Conservation (phyloP, 2,888 invertebrate species). For the Clunio marinus region DNA sequence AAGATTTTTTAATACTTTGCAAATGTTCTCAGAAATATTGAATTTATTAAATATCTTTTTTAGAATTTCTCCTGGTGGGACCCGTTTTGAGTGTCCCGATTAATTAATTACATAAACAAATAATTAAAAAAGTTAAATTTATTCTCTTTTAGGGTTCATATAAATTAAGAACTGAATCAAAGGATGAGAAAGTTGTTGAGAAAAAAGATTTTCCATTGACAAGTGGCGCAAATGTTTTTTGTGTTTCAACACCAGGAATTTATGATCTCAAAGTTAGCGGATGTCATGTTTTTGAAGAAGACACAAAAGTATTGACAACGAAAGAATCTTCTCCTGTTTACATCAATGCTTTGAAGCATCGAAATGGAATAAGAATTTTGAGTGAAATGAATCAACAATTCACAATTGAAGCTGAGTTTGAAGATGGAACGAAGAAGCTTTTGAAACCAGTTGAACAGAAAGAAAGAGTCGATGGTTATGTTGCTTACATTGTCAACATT, state of each 20-base stretch:
- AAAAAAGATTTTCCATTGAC: conserved; percentile 51
- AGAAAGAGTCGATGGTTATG: conserved; percentile 52
- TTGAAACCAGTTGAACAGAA: conserved; percentile 48
- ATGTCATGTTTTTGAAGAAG: conserved; percentile 69
- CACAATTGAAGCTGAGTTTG: conserved; percentile 44
- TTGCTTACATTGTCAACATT: conserved; percentile 47
- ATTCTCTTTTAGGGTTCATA: conserved; percentile 52
- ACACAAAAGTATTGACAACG: conserved; percentile 50
- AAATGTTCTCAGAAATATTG: neutral
- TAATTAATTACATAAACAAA: conserved; percentile 24
- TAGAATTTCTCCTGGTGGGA: conserved; percentile 41
- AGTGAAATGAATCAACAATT: conserved; percentile 48
- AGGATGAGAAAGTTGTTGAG: conserved; percentile 41
- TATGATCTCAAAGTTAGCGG: conserved; percentile 71
- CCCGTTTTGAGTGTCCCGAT: neutral
- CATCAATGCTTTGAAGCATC: conserved; percentile 58
- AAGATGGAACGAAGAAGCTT: conserved; percentile 41
- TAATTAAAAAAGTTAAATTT: neutral
- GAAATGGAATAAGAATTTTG: conserved; percentile 54
- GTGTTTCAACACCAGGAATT: conserved; percentile 64
- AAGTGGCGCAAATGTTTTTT: conserved; percentile 67
- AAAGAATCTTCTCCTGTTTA: conserved; percentile 48
- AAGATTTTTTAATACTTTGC: conserved; percentile 17
- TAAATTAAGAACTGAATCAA: conserved; percentile 44
- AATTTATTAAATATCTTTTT: conserved; percentile 35